Evolutionary conservation across 2,113 vertebrate species (phyloP), one percentile per base, ranked within the genome.

Genomic region (Podarcis cretensis): DNA sequence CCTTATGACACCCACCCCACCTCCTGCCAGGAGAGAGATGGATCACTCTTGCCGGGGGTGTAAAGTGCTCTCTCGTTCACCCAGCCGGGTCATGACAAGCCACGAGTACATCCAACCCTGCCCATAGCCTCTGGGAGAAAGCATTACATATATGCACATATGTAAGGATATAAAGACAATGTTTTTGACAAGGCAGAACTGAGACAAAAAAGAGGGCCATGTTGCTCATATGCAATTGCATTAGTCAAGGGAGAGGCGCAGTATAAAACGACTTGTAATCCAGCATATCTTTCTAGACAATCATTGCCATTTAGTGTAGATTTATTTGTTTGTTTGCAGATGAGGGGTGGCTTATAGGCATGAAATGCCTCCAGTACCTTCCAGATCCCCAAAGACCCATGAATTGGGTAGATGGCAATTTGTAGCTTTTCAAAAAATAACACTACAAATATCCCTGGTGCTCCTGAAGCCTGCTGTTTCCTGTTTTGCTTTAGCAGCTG

Each of bases 381-480:
- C 78, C 84, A 84, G 25, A 80, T 94, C 87, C 87, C 86, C 54
- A 71, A 80, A 76, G 89, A 84, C 69, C 74, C 87, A 14, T 76
- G 80, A 74, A 82, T 63, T 84, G 90, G 80, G 4, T 30, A 75
- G 80, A 54, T 75, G 89, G 92, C 93, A 94, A 96, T 90, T 89
- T 88, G 40, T 95, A 90, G 91, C 91, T 81, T 75, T 91, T 89
- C 90, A 81, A 93, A 87, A 89, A 81, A 84, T 43, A 79, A 93
- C 84, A 90, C 57, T 90, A 27, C 69, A 74, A 90, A 86, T 74
- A 85, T 91, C 73, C 59, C 74, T 66, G 40, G 89, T 82, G 68
- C 88, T 93, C 75, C 71, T 80, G 35, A 81, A 90, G 85, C 71
- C 86, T 84, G 35, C 90, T 87, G 89, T 84, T 90, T 93, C 90